Conservation (phyloP, 1,140 invertebrate genomes). For the Archivesica marissinica region DNA sequence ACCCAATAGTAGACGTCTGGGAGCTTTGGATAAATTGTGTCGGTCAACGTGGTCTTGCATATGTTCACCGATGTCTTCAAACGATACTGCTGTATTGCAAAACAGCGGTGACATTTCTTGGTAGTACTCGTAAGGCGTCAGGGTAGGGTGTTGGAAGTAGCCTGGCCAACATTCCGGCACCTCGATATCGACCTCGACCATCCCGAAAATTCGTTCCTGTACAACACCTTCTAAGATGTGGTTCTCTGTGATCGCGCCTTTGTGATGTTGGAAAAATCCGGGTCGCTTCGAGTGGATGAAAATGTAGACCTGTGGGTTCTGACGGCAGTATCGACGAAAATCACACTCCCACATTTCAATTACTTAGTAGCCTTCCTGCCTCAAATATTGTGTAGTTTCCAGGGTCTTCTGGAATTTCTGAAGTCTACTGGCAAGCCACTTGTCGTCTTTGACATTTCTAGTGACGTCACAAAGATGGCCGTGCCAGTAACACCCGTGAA, state of each 20-base stretch:
- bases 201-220: slow-evolving; percentile 19
- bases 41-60: slow-evolving; percentile 38
- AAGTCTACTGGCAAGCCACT: not conserved
- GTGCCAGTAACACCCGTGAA: slow-evolving; percentile 36
- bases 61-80: slow-evolving; percentile 47
- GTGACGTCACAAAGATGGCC: slow-evolving; percentile 14
- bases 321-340: not conserved
- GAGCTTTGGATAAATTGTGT: slow-evolving; percentile 22
- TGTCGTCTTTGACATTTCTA: not conserved
- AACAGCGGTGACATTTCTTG: slow-evolving; percentile 50
- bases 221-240: slow-evolving; percentile 10
- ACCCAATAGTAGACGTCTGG: slow-evolving; percentile 31
- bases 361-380: not conserved
- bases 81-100: slow-evolving; percentile 40
- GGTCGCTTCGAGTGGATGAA: too few relatives aligned
- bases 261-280: not conserved
- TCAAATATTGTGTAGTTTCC: not conserved
- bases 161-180: slow-evolving; percentile 2
- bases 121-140: not conserved
- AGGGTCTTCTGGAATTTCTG: not conserved
- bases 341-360: not conserved
- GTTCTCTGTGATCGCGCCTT: not conserved
- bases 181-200: slow-evolving; percentile 36
- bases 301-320: too few relatives aligned
- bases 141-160: not conserved